Evolutionary conservation across 1,140 invertebrate genomes (phyloP).

Genomic region (Triops cancriformis): DNA sequence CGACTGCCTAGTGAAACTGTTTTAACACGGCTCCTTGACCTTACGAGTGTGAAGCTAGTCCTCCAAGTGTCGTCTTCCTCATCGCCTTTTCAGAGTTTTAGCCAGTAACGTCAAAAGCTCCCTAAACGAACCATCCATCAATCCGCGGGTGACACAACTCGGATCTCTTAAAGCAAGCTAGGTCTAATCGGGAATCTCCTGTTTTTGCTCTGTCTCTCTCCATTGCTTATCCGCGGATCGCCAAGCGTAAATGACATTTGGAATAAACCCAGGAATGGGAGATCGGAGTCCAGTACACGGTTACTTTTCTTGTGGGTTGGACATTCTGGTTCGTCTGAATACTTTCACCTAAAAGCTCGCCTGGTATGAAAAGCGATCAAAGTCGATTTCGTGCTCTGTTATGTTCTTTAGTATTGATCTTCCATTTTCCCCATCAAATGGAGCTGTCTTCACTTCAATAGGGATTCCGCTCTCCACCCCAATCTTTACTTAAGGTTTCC

Average conservation of each 20-base stretch:
- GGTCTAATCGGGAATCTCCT: slow-evolving; percentile 1
- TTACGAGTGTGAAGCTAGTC: not conserved
- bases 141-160: slow-evolving; percentile 5
- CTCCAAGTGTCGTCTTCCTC: not conserved
- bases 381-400: not conserved
- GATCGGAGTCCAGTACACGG: not conserved
- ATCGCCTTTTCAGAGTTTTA: not conserved
- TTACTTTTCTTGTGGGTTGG: not conserved
- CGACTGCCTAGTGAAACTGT: not conserved
- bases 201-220: not conserved
- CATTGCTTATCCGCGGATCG: not conserved
- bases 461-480: not conserved
- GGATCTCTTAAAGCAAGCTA: not conserved
- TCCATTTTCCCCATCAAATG: slow-evolving; percentile 1
- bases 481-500: slow-evolving; percentile 1
- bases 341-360: not conserved
- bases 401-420: slow-evolving; percentile 11
- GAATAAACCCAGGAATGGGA: not conserved
- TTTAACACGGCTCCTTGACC: not conserved
- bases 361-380: not conserved
- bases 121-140: not conserved
- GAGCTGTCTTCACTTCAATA: not conserved
- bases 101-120: not conserved
- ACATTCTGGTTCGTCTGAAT: not conserved
- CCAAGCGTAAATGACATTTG: not conserved